These are phyloP conservation scores for Drosophila peninsularis DNA, from an alignment of 2,888 invertebrate species.

Conservation along the genomic window DNA sequence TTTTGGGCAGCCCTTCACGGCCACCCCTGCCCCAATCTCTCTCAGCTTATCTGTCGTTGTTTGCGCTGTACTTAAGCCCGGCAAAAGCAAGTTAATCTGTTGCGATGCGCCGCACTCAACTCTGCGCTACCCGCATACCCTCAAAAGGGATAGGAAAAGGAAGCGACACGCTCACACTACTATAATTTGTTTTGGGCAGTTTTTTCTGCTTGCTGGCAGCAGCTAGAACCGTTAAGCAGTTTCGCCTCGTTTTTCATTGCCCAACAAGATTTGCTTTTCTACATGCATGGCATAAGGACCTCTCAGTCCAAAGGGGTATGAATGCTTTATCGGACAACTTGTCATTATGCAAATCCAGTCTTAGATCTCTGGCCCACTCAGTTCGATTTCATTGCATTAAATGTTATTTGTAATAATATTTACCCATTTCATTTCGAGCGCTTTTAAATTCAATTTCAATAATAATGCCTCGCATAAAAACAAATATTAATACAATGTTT, in stretches of 20 bases:
- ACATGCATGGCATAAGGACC: constrained; percentile 32
- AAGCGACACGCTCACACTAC: constrained; percentile 32
- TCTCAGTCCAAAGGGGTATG: constrained; percentile 19
- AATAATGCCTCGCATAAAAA: background rate
- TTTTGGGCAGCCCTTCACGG: constrained; percentile 44
- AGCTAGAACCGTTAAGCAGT: constrained; percentile 71
- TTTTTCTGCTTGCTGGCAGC: constrained; percentile 34
- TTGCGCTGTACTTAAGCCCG: constrained; percentile 63
- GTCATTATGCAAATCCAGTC: constrained; percentile 1
- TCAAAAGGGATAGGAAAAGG: background rate
- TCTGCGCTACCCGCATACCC: background rate
- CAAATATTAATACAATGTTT: constrained; percentile 5
- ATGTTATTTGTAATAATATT: background rate
- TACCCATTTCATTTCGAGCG: background rate
- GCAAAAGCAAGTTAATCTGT: constrained; percentile 75
- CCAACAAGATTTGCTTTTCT: constrained; percentile 63
- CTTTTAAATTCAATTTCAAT: background rate
- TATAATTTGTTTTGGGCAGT: constrained; percentile 65
- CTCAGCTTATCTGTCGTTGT: constrained; percentile 34
- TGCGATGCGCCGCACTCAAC: constrained; percentile 46
- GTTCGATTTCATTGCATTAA: background rate
- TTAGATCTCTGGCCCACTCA: background rate
- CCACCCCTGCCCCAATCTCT: constrained; percentile 16
- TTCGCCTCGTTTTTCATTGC: constrained; percentile 73
- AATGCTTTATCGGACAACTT: constrained; percentile 11